These are phyloP conservation scores for Platycheirus albimanus DNA, from an alignment of 2,888 invertebrate genomes.

Conservation along the genomic window DNA sequence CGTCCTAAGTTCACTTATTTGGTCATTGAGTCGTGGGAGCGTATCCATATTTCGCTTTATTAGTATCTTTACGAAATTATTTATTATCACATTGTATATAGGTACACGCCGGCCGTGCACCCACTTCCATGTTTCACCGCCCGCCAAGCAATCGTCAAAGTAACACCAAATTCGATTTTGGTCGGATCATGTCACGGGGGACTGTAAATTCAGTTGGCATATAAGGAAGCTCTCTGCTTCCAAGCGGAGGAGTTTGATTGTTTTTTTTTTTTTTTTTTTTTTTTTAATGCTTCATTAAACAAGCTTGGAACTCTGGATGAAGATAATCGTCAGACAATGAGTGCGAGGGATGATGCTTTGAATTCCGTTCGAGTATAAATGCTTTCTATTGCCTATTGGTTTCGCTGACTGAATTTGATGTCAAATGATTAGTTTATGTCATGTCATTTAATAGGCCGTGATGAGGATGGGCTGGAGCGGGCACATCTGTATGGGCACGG, in stretches of 20 bases:
- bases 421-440: constrained; percentile 64
- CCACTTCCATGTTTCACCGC: constrained; percentile 17
- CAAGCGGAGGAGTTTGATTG: constrained; percentile 64
- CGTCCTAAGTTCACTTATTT: constrained; percentile 60
- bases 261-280: constrained; percentile 23
- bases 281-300: constrained; percentile 64
- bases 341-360: constrained; percentile 44
- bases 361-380: constrained; percentile 33
- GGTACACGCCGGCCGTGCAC: too few species aligned
- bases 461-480: constrained; percentile 60
- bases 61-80: constrained; percentile 55
- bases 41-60: constrained; percentile 60
- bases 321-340: constrained; percentile 29
- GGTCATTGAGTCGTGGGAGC: constrained; percentile 71
- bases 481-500: constrained; percentile 53
- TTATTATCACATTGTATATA: constrained; percentile 65
- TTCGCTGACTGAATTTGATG: constrained; percentile 69
- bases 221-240: constrained; percentile 62
- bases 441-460: constrained; percentile 71
- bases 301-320: constrained; percentile 42
- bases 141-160: constrained; percentile 9
- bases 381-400: constrained; percentile 69
- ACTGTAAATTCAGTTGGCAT: constrained; percentile 64
- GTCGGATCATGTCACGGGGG: constrained; percentile 42
- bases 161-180: constrained; percentile 59